These are phyloP conservation scores for Phaonia tiefii DNA, from an alignment of 2,888 invertebrate species.

Conservation along the genomic window DNA sequence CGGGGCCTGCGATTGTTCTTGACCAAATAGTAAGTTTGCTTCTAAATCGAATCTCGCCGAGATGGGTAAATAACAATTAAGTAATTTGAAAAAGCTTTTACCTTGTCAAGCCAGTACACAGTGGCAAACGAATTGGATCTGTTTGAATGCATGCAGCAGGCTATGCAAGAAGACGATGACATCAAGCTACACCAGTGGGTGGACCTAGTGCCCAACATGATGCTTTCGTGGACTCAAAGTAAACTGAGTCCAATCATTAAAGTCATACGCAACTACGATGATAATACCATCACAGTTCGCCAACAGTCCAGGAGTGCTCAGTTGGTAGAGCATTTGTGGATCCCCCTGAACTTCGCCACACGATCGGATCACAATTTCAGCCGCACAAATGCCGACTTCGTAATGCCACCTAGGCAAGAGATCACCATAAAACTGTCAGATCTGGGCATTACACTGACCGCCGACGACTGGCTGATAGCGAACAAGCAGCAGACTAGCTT, in stretches of 20 bases:
- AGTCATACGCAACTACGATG: slow-evolving; percentile 81
- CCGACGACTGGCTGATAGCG: slow-evolving; percentile 77
- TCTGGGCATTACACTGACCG: slow-evolving; percentile 70
- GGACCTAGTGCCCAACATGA: slow-evolving; percentile 80
- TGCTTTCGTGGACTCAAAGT: slow-evolving; percentile 85
- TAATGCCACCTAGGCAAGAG: slow-evolving; percentile 75
- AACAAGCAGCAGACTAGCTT: slow-evolving; percentile 79
- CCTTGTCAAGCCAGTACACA: slow-evolving; percentile 75
- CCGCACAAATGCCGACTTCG: slow-evolving; percentile 74
- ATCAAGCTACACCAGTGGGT: slow-evolving; percentile 68
- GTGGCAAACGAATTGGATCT: slow-evolving; percentile 77
- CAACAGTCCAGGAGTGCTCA: slow-evolving; percentile 79
- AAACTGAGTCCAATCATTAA: slow-evolving; percentile 83
- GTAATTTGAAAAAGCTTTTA: slow-evolving; percentile 75
- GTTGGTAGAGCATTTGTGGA: slow-evolving; percentile 75
- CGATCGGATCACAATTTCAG: slow-evolving; percentile 71
- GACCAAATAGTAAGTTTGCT: slow-evolving; percentile 77
- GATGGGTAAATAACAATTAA: slow-evolving; percentile 75
- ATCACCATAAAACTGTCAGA: slow-evolving; percentile 72
- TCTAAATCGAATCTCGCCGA: slow-evolving; percentile 42
- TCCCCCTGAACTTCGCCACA: slow-evolving; percentile 78
- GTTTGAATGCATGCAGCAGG: slow-evolving; percentile 74
- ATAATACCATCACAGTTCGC: slow-evolving; percentile 81
- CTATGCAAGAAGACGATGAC: slow-evolving; percentile 70
- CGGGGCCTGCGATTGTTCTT: slow-evolving; percentile 73